Evolutionary conservation across 2,113 vertebrate genomes (phyloP), one percentile per base, ranked within the genome.

Genomic region (Cisticola juncidis): DNA sequence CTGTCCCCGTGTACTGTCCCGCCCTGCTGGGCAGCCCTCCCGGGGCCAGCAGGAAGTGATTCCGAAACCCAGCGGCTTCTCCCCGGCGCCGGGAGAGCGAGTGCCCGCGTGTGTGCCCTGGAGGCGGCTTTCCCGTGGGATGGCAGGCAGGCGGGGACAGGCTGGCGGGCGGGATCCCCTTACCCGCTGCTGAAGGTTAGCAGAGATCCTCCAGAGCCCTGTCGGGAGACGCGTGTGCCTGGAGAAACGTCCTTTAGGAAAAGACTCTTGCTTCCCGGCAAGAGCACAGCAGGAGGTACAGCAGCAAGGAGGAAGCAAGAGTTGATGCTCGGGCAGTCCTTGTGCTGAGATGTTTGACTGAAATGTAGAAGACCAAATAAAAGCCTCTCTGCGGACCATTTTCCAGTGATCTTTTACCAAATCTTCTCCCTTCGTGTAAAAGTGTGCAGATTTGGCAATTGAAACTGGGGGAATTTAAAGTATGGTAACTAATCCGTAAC

Each of bases 401-500:
- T 73, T 29, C 29, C 17, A 4, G 36, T 31, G 2, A 5, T 40
- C 6, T 17, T 42, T 58, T 35, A 36, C 24, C 26, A n/a, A 0
- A 9, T 11, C 9, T 28, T 35, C 15, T 29, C 31, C 18, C 2
- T 19, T 56, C 9, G 22, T 54, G 17, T 73, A 48, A 26, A 74
- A 17, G 16, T 54, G 36, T 2, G 0, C 36, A n/a, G 14, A n/a
- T 66, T 35, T 44, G 14, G 56, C 25, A 35, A 0, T 15, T 61
- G 33, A n/a, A 81, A 25, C 58, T 47, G 14, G 5, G 58, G 54
- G 29, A 88, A 5, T 42, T n/a, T 15, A 28, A 88, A 44, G 22
- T 61, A 57, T 60, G 5, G 11, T 78, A 44, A 81, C 79, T 85
- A 54, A 96, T 80, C 38, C 12, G 0, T 90, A 36, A 35, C 56